Conservation (phyloP, 35 echinoderm and acorn worm genomes). For the Patiria miniata region DNA sequence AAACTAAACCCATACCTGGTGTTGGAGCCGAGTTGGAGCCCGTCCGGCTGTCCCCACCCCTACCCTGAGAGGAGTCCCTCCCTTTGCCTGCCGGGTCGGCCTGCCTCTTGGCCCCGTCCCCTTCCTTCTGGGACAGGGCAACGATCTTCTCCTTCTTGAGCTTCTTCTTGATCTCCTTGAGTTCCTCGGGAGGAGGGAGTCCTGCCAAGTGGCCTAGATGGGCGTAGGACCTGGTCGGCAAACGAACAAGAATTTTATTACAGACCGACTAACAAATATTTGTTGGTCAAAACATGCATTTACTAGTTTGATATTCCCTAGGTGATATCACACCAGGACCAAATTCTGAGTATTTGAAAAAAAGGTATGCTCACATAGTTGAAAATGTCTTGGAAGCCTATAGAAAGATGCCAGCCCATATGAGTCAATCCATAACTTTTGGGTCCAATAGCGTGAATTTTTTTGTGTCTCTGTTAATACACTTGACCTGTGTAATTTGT, state of each 20-base stretch:
- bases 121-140: constrained; percentile 22
- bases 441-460: too few relatives aligned
- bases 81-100: neutral
- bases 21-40: constrained; percentile 25
- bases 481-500: too few relatives aligned
- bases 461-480: too few relatives aligned
- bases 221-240: constrained; percentile 55
- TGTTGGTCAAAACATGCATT: too few relatives aligned
- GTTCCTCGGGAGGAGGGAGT: constrained; percentile 42
- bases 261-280: too few relatives aligned
- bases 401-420: too few relatives aligned
- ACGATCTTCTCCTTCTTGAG: constrained; percentile 40
- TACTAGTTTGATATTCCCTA: too few relatives aligned
- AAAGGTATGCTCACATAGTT: too few relatives aligned
- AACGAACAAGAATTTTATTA: neutral
- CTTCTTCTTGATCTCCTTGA: constrained; percentile 42
- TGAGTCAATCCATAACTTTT: too few relatives aligned
- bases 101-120: constrained; percentile 37
- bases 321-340: too few relatives aligned
- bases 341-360: too few relatives aligned
- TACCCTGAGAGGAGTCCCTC: neutral
- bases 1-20: neutral
- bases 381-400: too few relatives aligned
- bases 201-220: constrained; percentile 70
- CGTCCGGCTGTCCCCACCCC: neutral